Percentiles rank a stretch among this genome's conserved stretches.
Conservation (phyloP, 1,140 invertebrate genomes). For the Mylabris phalerata region DNA sequence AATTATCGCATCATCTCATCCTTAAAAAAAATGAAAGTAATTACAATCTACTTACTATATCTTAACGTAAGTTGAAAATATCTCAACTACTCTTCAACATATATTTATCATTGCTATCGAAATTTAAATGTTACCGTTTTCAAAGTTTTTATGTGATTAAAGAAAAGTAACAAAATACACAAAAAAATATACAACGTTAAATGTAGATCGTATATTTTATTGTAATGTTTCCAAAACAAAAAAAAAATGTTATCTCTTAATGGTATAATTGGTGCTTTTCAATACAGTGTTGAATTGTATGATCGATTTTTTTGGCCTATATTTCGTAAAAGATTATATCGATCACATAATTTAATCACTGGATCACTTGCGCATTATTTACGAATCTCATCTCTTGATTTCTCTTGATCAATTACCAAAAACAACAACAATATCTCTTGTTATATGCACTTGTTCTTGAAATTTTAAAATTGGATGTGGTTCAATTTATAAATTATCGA, state of each 20-base stretch:
- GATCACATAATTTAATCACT: neutral
- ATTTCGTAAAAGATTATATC: neutral
- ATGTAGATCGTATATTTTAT: conserved; percentile 33
- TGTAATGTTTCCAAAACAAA: conserved; percentile 19
- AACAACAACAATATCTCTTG: too few species aligned
- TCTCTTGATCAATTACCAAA: too few species aligned
- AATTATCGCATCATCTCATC: conserved; percentile 14
- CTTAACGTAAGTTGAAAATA: conserved; percentile 6
- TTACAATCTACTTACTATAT: conserved; percentile 10
- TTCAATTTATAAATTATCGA: neutral
- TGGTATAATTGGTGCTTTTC: conserved; percentile 25
- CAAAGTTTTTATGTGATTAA: conserved; percentile 39
- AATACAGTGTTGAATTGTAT: neutral
- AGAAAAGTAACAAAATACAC: conserved; percentile 10
- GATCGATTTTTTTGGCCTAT: neutral
- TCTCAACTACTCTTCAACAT: conserved; percentile 6
- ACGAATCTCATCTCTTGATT: conserved; percentile 4
- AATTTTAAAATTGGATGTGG: conserved; percentile 18
- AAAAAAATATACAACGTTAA: conserved; percentile 24
- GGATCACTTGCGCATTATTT: conserved; percentile 18
- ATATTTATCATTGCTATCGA: conserved; percentile 23
- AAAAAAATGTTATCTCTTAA: conserved; percentile 24
- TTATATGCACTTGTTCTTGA: too few species aligned
- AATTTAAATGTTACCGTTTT: conserved; percentile 43
- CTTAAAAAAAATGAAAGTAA: conserved; percentile 13